Conservation (phyloP, 2,888 invertebrate genomes). For the Sipha maydis region DNA sequence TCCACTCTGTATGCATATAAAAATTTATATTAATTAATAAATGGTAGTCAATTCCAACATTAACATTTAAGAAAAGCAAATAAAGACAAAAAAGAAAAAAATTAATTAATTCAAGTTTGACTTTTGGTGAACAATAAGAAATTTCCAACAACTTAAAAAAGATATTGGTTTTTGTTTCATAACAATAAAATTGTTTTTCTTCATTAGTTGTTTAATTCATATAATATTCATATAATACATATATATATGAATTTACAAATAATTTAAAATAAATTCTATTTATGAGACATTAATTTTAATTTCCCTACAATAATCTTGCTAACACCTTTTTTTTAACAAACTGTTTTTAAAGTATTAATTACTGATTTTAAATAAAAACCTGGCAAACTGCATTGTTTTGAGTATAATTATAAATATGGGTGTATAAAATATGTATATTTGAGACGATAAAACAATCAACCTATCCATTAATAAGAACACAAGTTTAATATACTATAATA, state of each 20-base stretch:
- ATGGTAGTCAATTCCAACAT: constrained; percentile 41
- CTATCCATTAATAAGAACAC: constrained; percentile 2
- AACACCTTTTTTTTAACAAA: constrained; percentile 1
- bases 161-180: not conserved
- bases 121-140: not conserved
- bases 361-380: not conserved
- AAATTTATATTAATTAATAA: constrained; percentile 9
- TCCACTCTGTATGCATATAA: not conserved
- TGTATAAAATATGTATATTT: constrained; percentile 2
- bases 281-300: not conserved
- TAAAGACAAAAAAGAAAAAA: not conserved
- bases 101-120: not conserved
- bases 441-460: not conserved
- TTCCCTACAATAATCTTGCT: not conserved
- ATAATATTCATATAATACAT: not conserved
- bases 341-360: not conserved
- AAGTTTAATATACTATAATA: not conserved
- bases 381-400: constrained; percentile 1
- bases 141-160: not conserved
- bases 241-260: not conserved
- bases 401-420: not conserved
- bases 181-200: not conserved
- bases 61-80: constrained; percentile 14
- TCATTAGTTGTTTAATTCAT: not conserved
- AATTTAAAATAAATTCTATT: not conserved